Base-by-base conservation (phyloP, 2,888 invertebrate genomes). In the Auanema freiburgensis region DNA sequence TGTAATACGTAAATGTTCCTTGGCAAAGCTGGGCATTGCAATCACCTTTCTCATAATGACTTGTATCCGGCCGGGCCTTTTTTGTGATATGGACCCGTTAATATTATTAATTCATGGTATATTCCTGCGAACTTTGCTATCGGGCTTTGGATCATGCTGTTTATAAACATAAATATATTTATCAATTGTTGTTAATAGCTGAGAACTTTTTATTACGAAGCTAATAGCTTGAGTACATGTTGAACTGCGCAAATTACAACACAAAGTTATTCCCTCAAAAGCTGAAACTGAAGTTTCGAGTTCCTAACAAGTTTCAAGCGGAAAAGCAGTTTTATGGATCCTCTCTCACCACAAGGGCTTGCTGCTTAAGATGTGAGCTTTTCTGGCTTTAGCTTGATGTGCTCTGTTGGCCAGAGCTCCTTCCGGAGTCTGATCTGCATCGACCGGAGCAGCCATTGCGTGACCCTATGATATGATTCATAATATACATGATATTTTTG, bases 281-380 rank as follows among this genome's bases (percentile, higher is more conserved):
- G 33, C 33, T 33, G 3, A 33, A 33, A 33, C 8, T 33, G 3
- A n/a, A n/a, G n/a, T 8, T 3, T 33, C 33, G 33, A 33, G 33
- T 33, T 33, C 33, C 33, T 33, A n/a, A 33, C 33, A 33, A 33
- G 8, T 8, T 33, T 33, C 33, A 33, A 33, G 33, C 33, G 33
- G 33, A 33, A 33, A 33, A 33, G 33, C 33, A 33, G 33, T 8
- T 33, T 3, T 21, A 3, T 46, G 3, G 3, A 10, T 5, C 2
- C n/a, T 23, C 33, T 25, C 59, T 67, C 64, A 80, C 80, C 80
- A 80, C 10, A 80, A 71, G 49, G 80, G 80, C 57, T 79, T 76
- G 71, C 74, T 78, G 57, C 78, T 72, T 8, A 80, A 72, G 56
- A 80, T 76, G 62, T 80, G 78, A 8, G 72, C 72, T 60, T 80